These are phyloP conservation scores for Caenorhabditis sinica DNA, from an alignment of 2,888 invertebrate genomes.

Conservation along the genomic window DNA sequence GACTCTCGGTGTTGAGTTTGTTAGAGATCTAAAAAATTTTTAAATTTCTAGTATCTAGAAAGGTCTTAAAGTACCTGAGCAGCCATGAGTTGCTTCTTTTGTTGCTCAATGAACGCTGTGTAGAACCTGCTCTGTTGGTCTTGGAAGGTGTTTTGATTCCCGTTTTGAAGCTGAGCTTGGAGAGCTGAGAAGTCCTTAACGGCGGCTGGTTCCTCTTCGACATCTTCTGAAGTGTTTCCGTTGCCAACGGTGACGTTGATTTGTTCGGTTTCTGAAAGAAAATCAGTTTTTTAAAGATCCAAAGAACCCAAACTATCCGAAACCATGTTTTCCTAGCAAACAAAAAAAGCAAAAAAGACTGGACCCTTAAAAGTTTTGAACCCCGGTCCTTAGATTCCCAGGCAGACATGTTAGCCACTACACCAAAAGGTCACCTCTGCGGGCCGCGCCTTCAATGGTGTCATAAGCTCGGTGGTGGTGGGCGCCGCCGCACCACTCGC, in stretches of 20 bases:
- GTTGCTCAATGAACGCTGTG: slow-evolving; percentile 88
- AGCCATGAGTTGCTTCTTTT: slow-evolving; percentile 85
- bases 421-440: neutral
- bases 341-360: neutral
- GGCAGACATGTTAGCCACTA: neutral
- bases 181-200: slow-evolving; percentile 61
- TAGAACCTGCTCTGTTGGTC: slow-evolving; percentile 95
- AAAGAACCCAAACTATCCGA: too few relatives aligned
- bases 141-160: slow-evolving; percentile 8
- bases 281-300: neutral
- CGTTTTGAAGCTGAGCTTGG: slow-evolving; percentile 69
- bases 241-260: slow-evolving; percentile 53
- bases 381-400: neutral
- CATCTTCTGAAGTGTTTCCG: slow-evolving; percentile 29
- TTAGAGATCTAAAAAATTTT: slow-evolving; percentile 17
- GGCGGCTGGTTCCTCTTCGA: slow-evolving; percentile 32
- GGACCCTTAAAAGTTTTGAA: too few relatives aligned
- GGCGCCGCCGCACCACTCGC: too few relatives aligned
- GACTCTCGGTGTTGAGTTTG: slow-evolving; percentile 86
- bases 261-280: slow-evolving; percentile 52
- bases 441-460: neutral
- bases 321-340: neutral
- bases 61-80: slow-evolving; percentile 7
- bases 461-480: too few relatives aligned
- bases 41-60: neutral